Evolutionary conservation across 2,888 invertebrate genomes (phyloP), one percentile per base, ranked within the genome.

Genomic region (Scrobipalpa atriplicella): DNA sequence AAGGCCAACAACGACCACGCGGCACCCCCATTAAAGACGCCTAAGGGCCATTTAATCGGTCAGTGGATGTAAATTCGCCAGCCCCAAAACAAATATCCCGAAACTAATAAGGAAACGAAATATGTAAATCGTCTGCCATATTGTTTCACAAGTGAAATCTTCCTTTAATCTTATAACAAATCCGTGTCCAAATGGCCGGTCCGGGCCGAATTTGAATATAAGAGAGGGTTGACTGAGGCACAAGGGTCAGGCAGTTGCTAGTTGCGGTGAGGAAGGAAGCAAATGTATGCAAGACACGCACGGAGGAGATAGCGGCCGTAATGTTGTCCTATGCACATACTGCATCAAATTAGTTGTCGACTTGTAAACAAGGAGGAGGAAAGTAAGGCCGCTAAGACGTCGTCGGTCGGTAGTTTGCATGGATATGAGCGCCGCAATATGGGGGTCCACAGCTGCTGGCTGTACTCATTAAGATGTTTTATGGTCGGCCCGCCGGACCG

Each of bases 101-200:
- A 91, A 92, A 92, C 92, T 92, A 92, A 92, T 92, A 92, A 92
- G 92, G 92, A 92, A 92, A 91, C 92, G 92, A 92, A 92, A 92
- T 92, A 92, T 92, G 92, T 92, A 92, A 92, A 92, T 92, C 87
- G 89, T 85, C 84, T 90, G 88, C 90, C 91, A 93, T 93, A 92
- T 92, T 92, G 93, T 92, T 92, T 89, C 90, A 89, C 90, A 92
- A 93, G 92, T 92, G 90, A 93, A 93, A 93, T 93, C 93, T 93
- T 93, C 92, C 92, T 92, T 92, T 93, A 93, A 93, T 93, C 93
- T 93, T 93, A 92, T 92, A 93, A 92, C 92, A 92, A 93, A 93
- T 93, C 93, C 90, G 91, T 89, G 92, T 92, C 89, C 91, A 92
- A 93, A 93, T 93, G 92, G 90, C 87, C 93, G 90, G 89, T 82